A percentile compares a stretch with the other conserved stretches of the same genome.
These are phyloP conservation scores for Oryzias celebensis DNA, from an alignment of 2,113 vertebrate genomes.

Conservation along the genomic window DNA sequence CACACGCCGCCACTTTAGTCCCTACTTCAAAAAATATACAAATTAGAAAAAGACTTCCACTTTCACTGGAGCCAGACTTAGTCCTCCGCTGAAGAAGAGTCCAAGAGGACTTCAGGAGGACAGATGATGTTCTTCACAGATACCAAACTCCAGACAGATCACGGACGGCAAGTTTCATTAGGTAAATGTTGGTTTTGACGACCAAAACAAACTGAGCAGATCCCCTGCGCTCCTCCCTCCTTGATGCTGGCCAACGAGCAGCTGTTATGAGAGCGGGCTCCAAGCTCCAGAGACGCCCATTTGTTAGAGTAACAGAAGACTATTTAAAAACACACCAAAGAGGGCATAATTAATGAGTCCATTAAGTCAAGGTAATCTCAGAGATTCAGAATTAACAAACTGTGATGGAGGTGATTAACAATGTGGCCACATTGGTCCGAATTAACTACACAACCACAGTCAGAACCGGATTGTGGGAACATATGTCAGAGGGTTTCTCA, in stretches of 20 bases:
- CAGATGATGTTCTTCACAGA: no score
- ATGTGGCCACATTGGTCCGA: constrained; percentile 45
- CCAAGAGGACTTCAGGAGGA: no score
- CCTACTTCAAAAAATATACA: constrained; percentile 77
- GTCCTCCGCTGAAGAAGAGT: constrained; percentile 6
- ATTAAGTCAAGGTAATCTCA: constrained; percentile 68
- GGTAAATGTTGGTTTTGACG: no score
- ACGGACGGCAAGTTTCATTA: no score
- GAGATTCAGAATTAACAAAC: constrained; percentile 73
- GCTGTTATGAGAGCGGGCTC: constrained; percentile 52
- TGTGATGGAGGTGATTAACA: constrained; percentile 64
- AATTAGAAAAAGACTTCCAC: constrained; percentile 78
- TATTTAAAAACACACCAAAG: constrained; percentile 70
- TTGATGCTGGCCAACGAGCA: constrained; percentile 33
- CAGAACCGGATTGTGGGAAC: constrained; percentile 44
- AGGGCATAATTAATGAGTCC: constrained; percentile 71
- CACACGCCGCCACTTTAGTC: constrained; percentile 65
- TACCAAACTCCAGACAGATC: no score
- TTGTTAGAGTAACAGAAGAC: constrained; percentile 50
- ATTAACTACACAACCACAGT: constrained; percentile 67
- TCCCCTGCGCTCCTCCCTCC: neutral
- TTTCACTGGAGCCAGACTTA: constrained; percentile 50
- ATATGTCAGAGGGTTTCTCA: constrained; percentile 57
- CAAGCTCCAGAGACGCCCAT: constrained; percentile 41
- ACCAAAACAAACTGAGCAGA: no score